Evolutionary conservation across 2,113 vertebrate genomes (phyloP).

Genomic region (Holacanthus passer): DNA sequence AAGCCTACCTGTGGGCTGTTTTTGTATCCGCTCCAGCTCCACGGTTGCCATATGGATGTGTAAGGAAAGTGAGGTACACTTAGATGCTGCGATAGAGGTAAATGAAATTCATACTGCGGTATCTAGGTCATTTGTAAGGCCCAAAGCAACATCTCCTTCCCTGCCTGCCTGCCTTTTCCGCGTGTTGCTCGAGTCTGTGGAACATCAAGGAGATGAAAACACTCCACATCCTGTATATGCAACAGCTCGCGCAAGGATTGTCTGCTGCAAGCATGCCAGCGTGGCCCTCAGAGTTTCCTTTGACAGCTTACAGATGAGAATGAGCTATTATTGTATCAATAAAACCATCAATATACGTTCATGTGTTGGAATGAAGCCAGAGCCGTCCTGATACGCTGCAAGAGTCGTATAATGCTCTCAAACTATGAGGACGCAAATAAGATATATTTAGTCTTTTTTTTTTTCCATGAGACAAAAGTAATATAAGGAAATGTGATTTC

Average conservation of each 20-base stretch:
- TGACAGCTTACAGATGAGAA: constrained; percentile 64
- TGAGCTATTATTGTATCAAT: constrained; percentile 46
- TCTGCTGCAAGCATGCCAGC: constrained; percentile 54
- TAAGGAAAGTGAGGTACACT: constrained; percentile 69
- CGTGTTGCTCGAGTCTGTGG: constrained; percentile 74
- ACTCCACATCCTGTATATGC: constrained; percentile 76
- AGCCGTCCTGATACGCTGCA: not conserved
- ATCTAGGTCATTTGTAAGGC: constrained; percentile 83
- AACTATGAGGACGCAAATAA: not conserved
- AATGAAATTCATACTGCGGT: constrained; percentile 78
- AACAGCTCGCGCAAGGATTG: constrained; percentile 63
- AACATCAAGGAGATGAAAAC: constrained; percentile 83
- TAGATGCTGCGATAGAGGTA: constrained; percentile 77
- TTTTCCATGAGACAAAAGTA: too few relatives aligned
- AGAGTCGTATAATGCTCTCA: not conserved
- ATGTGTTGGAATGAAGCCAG: constrained; percentile 19
- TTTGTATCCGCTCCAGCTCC: constrained; percentile 61
- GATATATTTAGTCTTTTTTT: too few relatives aligned
- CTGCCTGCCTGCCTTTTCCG: constrained; percentile 76
- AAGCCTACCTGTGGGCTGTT: constrained; percentile 70
- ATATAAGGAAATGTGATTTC: too few relatives aligned
- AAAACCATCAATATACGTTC: constrained; percentile 32
- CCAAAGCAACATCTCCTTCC: constrained; percentile 79
- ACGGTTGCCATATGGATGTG: constrained; percentile 63
- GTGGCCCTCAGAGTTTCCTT: constrained; percentile 61